Conservation (phyloP, 2,797 vertebrate genomes). For the Uromys caudimaculatus region DNA sequence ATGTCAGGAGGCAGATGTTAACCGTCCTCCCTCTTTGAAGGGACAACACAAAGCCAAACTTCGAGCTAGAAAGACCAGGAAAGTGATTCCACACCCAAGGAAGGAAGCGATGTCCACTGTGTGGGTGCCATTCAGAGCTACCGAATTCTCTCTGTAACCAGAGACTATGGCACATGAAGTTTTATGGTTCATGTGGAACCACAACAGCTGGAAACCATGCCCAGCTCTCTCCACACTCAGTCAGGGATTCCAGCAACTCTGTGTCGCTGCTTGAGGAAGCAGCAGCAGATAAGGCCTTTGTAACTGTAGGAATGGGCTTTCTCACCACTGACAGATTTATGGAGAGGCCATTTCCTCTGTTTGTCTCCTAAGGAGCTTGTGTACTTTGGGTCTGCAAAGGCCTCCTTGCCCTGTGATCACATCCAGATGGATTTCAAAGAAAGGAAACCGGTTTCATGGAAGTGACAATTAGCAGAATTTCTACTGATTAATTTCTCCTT, state of each 20-base stretch:
- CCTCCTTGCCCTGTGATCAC: background rate
- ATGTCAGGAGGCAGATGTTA: background rate
- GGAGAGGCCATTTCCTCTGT: conserved; percentile 84
- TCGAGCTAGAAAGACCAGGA: background rate
- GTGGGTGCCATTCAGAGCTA: background rate
- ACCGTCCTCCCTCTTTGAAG: background rate
- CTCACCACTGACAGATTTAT: conserved; percentile 81
- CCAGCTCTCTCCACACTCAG: background rate
- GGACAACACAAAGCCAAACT: background rate
- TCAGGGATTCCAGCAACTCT: background rate
- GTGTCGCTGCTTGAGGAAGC: conserved; percentile 11
- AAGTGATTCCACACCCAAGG: background rate
- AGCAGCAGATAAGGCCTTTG: conserved; percentile 57
- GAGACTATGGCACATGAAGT: background rate
- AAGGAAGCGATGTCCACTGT: background rate
- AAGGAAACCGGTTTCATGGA: conserved; percentile 85
- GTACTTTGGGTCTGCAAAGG: conserved; percentile 29
- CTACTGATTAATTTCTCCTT: conserved; percentile 79
- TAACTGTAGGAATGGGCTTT: background rate
- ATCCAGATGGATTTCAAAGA: conserved; percentile 80
- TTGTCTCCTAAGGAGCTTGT: conserved; percentile 75
- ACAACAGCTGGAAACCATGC: background rate
- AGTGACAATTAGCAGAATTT: conserved; percentile 85
- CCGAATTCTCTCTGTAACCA: background rate
- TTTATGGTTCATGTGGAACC: background rate